A percentile compares a stretch with the other conserved stretches of the same genome.
Conservation (phyloP, 2,113 vertebrate genomes). For the Cyprinodon tularosa region DNA sequence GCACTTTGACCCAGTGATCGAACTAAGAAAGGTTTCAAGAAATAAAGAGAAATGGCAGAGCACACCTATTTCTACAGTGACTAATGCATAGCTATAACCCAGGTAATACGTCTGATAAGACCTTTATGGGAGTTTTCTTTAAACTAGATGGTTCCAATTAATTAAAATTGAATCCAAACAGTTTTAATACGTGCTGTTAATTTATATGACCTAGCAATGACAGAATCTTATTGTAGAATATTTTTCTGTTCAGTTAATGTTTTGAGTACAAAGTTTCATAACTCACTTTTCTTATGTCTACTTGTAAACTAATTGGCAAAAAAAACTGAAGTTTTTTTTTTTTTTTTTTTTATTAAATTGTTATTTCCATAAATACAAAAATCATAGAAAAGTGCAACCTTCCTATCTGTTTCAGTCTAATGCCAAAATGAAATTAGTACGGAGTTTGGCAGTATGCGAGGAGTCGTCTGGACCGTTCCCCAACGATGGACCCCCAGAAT, state of each 20-base stretch:
- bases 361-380: not conserved
- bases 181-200: not conserved
- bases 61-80: not conserved
- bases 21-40: not conserved
- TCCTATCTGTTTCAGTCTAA: slow-evolving; percentile 85
- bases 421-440: slow-evolving; percentile 96
- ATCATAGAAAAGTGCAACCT: not conserved
- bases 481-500: slow-evolving; percentile 88
- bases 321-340: too few relatives aligned
- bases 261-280: slow-evolving; percentile 7
- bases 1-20: not conserved
- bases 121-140: not conserved
- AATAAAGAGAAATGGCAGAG: not conserved
- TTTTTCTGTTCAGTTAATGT: not conserved
- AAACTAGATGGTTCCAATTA: not conserved
- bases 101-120: not conserved
- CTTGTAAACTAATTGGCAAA: too few relatives aligned
- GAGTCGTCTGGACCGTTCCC: slow-evolving; percentile 90
- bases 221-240: not conserved
- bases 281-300: not conserved
- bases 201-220: not conserved
- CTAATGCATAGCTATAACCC: not conserved
- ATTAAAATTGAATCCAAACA: not conserved
- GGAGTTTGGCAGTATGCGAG: slow-evolving; percentile 97
- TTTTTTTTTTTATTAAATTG: too few relatives aligned